Evolutionary conservation across 2,888 invertebrate species (phyloP).

Genomic region (Drosophila quasianomalipes): DNA sequence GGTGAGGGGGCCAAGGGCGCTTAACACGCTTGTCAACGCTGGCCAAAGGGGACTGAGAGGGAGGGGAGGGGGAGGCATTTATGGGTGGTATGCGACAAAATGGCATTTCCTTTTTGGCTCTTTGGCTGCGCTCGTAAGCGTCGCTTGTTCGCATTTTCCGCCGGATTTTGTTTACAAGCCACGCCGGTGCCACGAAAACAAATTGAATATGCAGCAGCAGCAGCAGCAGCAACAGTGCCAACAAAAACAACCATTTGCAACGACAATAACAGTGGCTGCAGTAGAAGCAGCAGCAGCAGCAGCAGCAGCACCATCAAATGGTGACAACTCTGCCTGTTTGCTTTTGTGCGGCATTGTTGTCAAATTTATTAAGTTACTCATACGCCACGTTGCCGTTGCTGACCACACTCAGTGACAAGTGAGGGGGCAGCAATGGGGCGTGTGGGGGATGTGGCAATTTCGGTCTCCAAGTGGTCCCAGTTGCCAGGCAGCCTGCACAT

Average conservation of each 20-base stretch:
- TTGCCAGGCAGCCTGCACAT: constrained; percentile 38
- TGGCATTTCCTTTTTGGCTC: constrained; percentile 72
- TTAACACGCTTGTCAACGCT: constrained; percentile 71
- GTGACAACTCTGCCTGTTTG: constrained; percentile 69
- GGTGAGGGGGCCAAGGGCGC: constrained; percentile 8
- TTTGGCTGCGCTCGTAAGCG: constrained; percentile 63
- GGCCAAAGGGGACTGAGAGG: constrained; percentile 30
- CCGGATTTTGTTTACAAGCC: constrained; percentile 81
- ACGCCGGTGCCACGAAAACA: constrained; percentile 73
- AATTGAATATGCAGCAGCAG: constrained; percentile 70
- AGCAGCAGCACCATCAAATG: constrained; percentile 39
- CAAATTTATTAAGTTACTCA: constrained; percentile 82
- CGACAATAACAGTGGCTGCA: constrained; percentile 36
- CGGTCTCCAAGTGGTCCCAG: constrained; percentile 32
- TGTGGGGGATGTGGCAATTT: background rate
- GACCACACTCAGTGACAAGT: constrained; percentile 45
- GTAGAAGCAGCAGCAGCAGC: constrained; percentile 22
- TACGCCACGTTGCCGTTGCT: constrained; percentile 59
- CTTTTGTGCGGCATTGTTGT: constrained; percentile 74
- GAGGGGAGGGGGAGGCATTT: background rate
- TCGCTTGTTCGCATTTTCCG: constrained; percentile 73
- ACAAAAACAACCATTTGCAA: constrained; percentile 43
- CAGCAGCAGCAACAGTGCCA: constrained; percentile 24
- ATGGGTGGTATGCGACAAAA: constrained; percentile 57
- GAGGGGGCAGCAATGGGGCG: constrained; percentile 3